A percentile compares a stretch with the other conserved stretches of the same genome.
phyloP scores from a whole-genome alignment of 2,888 invertebrate species.

The Xestia sexstrigata region DNA sequence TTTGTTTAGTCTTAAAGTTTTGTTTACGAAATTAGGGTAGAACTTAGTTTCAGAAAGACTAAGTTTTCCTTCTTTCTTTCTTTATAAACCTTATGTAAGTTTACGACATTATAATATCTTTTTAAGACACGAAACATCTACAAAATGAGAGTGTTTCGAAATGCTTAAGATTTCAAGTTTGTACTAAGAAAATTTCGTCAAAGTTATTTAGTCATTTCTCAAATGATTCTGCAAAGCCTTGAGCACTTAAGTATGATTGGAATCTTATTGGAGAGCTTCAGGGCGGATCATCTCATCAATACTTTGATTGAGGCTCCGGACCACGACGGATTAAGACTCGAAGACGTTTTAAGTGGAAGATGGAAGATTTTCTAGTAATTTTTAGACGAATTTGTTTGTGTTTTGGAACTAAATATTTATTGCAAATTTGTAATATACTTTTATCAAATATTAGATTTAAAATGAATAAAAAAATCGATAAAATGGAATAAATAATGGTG shows the following conservation, averaged over 20 bases:
- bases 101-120: slow-evolving; percentile 37
- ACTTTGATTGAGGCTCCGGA: slow-evolving; percentile 65
- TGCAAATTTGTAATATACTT: background rate
- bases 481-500: background rate
- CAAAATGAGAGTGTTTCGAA: slow-evolving; percentile 15
- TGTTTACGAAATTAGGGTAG: slow-evolving; percentile 25
- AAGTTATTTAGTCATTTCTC: slow-evolving; percentile 55
- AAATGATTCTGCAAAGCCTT: slow-evolving; percentile 64
- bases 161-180: slow-evolving; percentile 24
- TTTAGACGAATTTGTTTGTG: background rate
- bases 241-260: slow-evolving; percentile 66
- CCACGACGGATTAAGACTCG: slow-evolving; percentile 58
- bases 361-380: slow-evolving; percentile 25
- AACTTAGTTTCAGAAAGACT: slow-evolving; percentile 24
- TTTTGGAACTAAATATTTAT: background rate
- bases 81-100: slow-evolving; percentile 33
- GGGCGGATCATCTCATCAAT: slow-evolving; percentile 70
- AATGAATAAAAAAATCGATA: background rate
- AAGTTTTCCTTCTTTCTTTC: slow-evolving; percentile 32
- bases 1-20: slow-evolving; percentile 38
- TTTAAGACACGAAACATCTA: background rate
- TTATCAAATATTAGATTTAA: background rate
- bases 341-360: slow-evolving; percentile 46
- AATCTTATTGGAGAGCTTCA: slow-evolving; percentile 65
- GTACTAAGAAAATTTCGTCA: slow-evolving; percentile 34